phyloP scores from a whole-genome alignment of 1,140 invertebrate species.

The Hermetia illucens region DNA sequence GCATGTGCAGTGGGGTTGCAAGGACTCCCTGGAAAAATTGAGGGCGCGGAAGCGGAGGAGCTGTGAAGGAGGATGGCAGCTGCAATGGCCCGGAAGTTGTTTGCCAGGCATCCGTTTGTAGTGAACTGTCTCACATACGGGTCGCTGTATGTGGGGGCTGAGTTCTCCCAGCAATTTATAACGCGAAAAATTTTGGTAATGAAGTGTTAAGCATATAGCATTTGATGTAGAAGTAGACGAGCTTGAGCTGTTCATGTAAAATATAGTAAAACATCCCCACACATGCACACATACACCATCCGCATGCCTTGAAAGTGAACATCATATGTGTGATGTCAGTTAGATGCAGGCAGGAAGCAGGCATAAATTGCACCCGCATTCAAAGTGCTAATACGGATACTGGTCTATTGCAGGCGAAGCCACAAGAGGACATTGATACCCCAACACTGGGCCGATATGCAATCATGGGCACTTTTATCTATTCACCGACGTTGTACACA shows the following conservation, averaged over 20 bases:
- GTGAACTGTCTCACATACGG: slow-evolving; percentile 64
- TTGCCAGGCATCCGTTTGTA: slow-evolving; percentile 42
- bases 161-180: slow-evolving; percentile 60
- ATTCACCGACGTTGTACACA: slow-evolving; percentile 42
- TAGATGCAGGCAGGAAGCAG: no score
- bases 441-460: slow-evolving; percentile 39
- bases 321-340: no score
- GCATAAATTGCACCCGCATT: neutral
- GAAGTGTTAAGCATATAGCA: no score
- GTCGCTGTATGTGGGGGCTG: slow-evolving; percentile 59
- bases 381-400: slow-evolving; percentile 6
- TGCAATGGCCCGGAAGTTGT: slow-evolving; percentile 14
- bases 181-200: slow-evolving; percentile 45
- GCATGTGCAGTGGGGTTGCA: no score
- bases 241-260: no score
- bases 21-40: no score
- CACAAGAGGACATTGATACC: slow-evolving; percentile 36
- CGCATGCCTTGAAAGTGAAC: no score
- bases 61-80: no score
- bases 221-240: no score
- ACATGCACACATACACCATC: no score
- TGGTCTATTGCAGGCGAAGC: slow-evolving; percentile 22
- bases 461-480: slow-evolving; percentile 41
- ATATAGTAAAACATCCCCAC: no score
- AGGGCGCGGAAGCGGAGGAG: no score